Evolutionary conservation across 2,888 invertebrate species (phyloP).

Genomic region (Nudaria mundana): DNA sequence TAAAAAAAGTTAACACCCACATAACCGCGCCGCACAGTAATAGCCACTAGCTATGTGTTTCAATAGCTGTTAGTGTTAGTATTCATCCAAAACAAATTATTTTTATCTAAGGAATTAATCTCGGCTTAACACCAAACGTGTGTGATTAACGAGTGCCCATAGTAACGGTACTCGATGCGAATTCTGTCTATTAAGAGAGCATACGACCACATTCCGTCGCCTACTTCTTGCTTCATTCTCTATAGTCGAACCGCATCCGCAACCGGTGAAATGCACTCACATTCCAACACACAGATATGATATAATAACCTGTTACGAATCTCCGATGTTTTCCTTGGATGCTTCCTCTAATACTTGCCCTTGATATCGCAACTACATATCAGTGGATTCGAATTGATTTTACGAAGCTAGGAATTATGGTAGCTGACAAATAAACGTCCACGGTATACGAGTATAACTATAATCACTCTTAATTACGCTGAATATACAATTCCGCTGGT

Average conservation of each 20-base stretch:
- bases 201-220: conserved; percentile 49
- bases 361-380: too few relatives aligned
- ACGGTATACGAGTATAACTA: too few relatives aligned
- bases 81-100: conserved; percentile 9
- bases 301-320: conserved; percentile 43
- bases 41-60: background rate
- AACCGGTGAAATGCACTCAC: conserved; percentile 47
- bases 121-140: conserved; percentile 19
- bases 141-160: conserved; percentile 33
- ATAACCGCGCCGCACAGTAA: too few relatives aligned
- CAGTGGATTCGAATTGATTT: too few relatives aligned
- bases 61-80: conserved; percentile 2
- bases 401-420: too few relatives aligned
- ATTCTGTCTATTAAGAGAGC: conserved; percentile 36
- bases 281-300: conserved; percentile 46
- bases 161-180: conserved; percentile 28
- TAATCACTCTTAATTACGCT: too few relatives aligned
- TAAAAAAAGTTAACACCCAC: background rate
- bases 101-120: conserved; percentile 12
- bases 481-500: too few relatives aligned
- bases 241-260: conserved; percentile 27
- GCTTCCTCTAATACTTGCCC: conserved; percentile 19
- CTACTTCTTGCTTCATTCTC: conserved; percentile 44
- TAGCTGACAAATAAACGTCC: too few relatives aligned
- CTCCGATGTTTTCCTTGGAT: conserved; percentile 27